Conservation (phyloP, 2,888 invertebrate genomes). For the Graphium colonna region DNA sequence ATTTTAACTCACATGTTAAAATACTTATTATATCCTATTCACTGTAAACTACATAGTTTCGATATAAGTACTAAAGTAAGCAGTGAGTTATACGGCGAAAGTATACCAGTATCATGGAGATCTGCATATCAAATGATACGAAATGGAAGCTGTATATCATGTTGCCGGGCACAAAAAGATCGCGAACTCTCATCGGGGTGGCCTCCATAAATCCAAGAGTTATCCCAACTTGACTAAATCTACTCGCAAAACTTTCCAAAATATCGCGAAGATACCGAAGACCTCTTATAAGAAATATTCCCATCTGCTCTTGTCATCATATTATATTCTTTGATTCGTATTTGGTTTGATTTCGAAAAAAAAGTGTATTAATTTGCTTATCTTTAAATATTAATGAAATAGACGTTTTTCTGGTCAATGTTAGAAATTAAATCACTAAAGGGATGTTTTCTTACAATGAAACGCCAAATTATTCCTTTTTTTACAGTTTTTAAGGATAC, state of each 20-base stretch:
- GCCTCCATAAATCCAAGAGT: slow-evolving; percentile 40
- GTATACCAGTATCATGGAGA: slow-evolving; percentile 2
- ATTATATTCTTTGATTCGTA: no score
- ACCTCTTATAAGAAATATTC: slow-evolving; percentile 1
- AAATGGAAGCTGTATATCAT: slow-evolving; percentile 33
- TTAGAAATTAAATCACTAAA: no score
- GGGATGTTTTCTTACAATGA: no score
- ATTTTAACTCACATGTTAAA: no score
- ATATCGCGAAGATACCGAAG: slow-evolving; percentile 4
- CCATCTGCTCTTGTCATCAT: background rate
- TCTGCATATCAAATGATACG: slow-evolving; percentile 27
- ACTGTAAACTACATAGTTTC: no score
- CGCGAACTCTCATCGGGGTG: slow-evolving; percentile 44
- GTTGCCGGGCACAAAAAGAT: slow-evolving; percentile 37
- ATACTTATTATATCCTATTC: no score
- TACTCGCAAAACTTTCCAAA: slow-evolving; percentile 24
- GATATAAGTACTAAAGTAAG: background rate
- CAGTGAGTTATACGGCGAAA: background rate
- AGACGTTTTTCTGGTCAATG: no score
- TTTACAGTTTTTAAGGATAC: no score
- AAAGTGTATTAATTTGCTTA: background rate
- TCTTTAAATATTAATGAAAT: no score
- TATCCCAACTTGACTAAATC: slow-evolving; percentile 33
- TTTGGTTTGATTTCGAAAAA: no score
- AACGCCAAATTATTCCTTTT: no score